Conservation (phyloP, 2,888 invertebrate species). For the Zhengitettix transpicula region DNA sequence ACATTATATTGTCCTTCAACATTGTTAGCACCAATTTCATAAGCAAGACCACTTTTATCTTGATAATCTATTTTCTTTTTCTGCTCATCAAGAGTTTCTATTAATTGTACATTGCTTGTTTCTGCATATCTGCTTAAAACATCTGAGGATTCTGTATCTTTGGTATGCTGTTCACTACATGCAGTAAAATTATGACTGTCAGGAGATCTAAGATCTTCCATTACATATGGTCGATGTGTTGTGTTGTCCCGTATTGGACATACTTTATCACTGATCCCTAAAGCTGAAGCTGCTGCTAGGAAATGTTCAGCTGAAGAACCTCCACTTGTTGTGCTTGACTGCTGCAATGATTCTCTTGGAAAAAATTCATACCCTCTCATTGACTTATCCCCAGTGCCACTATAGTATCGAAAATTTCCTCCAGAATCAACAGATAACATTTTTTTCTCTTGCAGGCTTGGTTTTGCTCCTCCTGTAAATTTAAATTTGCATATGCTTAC, state of each 20-base stretch:
- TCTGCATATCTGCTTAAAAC: not conserved
- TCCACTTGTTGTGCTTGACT: constrained; percentile 16
- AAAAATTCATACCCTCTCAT: constrained; percentile 62
- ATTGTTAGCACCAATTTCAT: not conserved
- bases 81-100: not conserved
- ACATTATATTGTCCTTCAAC: not conserved
- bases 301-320: constrained; percentile 10
- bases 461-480: constrained; percentile 80
- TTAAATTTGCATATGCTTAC: constrained; percentile 88
- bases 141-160: not conserved
- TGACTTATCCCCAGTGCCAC: constrained; percentile 67
- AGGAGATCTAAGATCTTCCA: not conserved
- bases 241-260: not conserved
- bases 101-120: not conserved
- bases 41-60: not conserved
- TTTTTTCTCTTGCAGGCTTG: constrained; percentile 77
- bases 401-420: constrained; percentile 75
- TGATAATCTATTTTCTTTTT: not conserved
- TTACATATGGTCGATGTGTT: not conserved
- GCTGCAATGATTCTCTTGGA: constrained; percentile 51
- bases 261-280: constrained; percentile 8
- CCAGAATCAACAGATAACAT: constrained; percentile 81
- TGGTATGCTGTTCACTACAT: not conserved
- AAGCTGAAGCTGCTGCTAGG: constrained; percentile 7
- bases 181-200: not conserved